These are phyloP conservation scores for Salvelinus fontinalis DNA, from an alignment of 2,113 vertebrate genomes.

Conservation along the genomic window DNA sequence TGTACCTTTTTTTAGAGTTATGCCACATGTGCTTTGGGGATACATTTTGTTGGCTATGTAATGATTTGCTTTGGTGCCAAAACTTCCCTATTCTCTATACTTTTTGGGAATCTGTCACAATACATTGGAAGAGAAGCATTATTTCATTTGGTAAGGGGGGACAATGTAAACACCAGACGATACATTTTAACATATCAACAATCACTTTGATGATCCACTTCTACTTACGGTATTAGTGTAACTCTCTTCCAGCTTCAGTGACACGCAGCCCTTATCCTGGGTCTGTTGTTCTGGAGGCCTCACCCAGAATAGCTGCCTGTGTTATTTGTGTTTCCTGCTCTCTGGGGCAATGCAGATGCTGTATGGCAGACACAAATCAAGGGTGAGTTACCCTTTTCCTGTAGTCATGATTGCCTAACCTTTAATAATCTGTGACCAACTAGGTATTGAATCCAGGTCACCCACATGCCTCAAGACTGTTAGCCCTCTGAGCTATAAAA, in stretches of 20 bases:
- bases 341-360: conserved; percentile 91
- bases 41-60: conserved; percentile 74
- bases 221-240: neutral
- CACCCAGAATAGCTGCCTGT: conserved; percentile 70
- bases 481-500: too few relatives aligned
- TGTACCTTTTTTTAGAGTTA: conserved; percentile 59
- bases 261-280: conserved; percentile 71
- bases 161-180: neutral
- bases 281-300: conserved; percentile 84
- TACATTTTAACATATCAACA: too few relatives aligned
- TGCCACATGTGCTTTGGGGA: conserved; percentile 76
- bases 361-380: too few relatives aligned
- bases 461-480: too few relatives aligned
- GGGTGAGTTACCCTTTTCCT: too few relatives aligned
- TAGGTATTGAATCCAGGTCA: too few relatives aligned
- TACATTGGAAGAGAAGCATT: conserved; percentile 66
- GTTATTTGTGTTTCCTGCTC: conserved; percentile 85
- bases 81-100: conserved; percentile 70
- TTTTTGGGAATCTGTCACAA: conserved; percentile 73
- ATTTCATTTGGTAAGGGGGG: conserved; percentile 69
- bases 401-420: neutral
- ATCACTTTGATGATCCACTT: too few relatives aligned
- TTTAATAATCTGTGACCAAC: neutral
- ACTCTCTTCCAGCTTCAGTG: conserved; percentile 67
- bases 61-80: conserved; percentile 79